These are phyloP conservation scores for Nothocercus julius DNA, from an alignment of 2,113 vertebrate genomes.

Conservation along the genomic window DNA sequence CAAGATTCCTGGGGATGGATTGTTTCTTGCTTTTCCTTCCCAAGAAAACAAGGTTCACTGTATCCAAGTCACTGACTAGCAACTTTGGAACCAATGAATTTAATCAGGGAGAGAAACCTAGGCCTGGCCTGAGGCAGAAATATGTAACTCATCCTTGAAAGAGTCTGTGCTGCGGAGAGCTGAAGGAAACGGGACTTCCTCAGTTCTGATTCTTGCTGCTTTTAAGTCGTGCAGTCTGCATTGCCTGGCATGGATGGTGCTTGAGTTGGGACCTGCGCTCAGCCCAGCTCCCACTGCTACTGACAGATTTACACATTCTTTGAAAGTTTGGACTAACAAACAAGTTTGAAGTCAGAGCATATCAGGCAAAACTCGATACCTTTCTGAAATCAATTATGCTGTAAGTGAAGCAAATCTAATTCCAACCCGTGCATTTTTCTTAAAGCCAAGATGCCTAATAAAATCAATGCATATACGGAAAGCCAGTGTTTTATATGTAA, in stretches of 20 bases:
- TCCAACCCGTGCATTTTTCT: neutral
- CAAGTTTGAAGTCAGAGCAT: neutral
- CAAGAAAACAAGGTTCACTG: neutral
- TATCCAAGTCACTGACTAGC: accelerated
- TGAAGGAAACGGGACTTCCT: neutral
- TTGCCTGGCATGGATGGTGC: neutral
- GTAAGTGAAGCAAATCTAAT: conserved; percentile 19
- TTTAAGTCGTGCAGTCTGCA: neutral
- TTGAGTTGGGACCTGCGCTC: neutral
- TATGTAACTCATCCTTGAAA: neutral
- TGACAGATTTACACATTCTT: neutral
- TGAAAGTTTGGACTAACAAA: neutral
- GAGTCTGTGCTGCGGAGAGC: neutral
- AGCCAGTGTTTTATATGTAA: neutral
- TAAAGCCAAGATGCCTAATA: conserved; percentile 19
- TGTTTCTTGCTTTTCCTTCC: neutral
- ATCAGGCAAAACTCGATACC: neutral
- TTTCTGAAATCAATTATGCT: conserved; percentile 11
- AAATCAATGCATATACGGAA: neutral
- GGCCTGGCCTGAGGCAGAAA: neutral
- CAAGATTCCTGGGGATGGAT: neutral
- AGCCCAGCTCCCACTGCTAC: neutral
- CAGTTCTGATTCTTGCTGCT: neutral
- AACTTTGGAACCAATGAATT: neutral
- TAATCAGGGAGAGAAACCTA: neutral